phyloP scores from a whole-genome alignment of 1,140 invertebrate species.

The Neodiprion virginianus region DNA sequence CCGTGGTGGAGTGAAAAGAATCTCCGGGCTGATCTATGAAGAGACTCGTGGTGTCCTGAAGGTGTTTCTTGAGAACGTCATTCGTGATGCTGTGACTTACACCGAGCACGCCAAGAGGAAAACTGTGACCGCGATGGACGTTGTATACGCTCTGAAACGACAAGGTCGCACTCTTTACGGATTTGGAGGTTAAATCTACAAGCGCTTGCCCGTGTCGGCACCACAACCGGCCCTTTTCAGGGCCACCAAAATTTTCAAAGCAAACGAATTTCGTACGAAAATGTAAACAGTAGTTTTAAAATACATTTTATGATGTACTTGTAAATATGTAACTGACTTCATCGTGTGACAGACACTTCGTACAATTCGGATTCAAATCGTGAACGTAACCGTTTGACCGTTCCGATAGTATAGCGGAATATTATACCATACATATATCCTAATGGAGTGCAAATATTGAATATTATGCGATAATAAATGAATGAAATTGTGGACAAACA shows the following conservation, averaged over 20 bases:
- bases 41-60: constrained; percentile 70
- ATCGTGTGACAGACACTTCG: too few relatives aligned
- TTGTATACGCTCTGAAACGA: constrained; percentile 84
- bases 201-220: background rate
- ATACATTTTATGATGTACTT: too few relatives aligned
- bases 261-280: background rate
- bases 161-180: constrained; percentile 77
- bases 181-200: constrained; percentile 65
- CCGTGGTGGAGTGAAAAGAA: constrained; percentile 70
- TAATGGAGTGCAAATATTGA: too few relatives aligned
- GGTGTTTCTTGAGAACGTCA: constrained; percentile 83
- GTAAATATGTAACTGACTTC: too few relatives aligned
- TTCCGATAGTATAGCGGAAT: too few relatives aligned
- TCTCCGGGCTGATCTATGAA: constrained; percentile 73
- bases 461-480: too few relatives aligned
- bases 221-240: constrained; percentile 44
- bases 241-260: constrained; percentile 28
- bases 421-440: too few relatives aligned
- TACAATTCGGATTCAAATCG: too few relatives aligned
- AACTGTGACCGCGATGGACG: constrained; percentile 87
- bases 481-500: too few relatives aligned
- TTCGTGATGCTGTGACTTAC: constrained; percentile 84
- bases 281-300: too few relatives aligned
- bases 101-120: constrained; percentile 84
- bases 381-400: too few relatives aligned